Conservation (phyloP, 2,113 vertebrate genomes). For the Trachemys scripta region DNA sequence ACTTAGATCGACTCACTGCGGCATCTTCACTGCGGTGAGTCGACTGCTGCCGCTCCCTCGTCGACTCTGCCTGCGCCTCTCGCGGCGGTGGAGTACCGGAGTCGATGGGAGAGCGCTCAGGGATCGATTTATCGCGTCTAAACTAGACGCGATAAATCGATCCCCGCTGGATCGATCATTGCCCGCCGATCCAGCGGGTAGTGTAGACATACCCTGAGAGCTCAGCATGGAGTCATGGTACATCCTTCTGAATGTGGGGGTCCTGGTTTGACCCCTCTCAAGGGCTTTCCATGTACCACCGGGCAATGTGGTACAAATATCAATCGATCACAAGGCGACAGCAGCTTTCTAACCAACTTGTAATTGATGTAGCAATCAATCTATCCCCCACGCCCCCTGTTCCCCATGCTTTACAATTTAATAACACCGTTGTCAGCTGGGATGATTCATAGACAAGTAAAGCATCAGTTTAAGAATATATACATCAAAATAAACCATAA, state of each 20-base stretch:
- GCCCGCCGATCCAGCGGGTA: too few relatives aligned
- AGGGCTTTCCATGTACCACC: not conserved
- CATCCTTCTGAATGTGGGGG: not conserved
- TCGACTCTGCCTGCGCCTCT: too few relatives aligned
- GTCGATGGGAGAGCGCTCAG: too few relatives aligned
- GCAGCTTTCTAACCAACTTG: not conserved
- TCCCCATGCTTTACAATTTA: not conserved
- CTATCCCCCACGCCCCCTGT: not conserved
- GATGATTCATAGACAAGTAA: not conserved
- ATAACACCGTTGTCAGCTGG: not conserved
- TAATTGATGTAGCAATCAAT: not conserved
- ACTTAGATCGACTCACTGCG: too few relatives aligned
- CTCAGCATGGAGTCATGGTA: not conserved
- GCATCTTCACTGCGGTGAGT: too few relatives aligned
- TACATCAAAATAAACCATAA: slow-evolving; percentile 6
- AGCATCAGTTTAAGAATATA: not conserved
- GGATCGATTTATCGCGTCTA: too few relatives aligned
- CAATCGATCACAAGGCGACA: not conserved
- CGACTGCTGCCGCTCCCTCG: too few relatives aligned
- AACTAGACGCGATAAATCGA: too few relatives aligned
- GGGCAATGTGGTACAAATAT: not conserved
- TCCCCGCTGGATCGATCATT: too few relatives aligned
- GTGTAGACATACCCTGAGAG: not conserved
- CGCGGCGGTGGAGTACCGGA: too few relatives aligned
- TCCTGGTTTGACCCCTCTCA: not conserved